Percentiles rank a stretch among this genome's conserved stretches.
Evolutionary conservation across 2,888 invertebrate genomes (phyloP).

Genomic region (Rhodophaea formosa): DNA sequence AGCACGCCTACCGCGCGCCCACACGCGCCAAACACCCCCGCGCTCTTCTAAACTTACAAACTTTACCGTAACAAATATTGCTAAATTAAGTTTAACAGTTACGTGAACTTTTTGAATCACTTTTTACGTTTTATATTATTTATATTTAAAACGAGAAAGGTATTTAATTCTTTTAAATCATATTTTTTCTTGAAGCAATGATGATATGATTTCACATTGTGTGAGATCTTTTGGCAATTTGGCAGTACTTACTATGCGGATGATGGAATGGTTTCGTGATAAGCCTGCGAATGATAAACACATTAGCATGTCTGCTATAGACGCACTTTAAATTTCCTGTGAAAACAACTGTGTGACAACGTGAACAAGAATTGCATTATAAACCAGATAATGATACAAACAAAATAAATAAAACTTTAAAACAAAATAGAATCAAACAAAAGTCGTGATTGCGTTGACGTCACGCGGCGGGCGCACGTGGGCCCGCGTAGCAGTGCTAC

Average conservation of each 20-base stretch:
- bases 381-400: neutral
- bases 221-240: neutral
- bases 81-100: slow-evolving; percentile 23
- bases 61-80: slow-evolving; percentile 26
- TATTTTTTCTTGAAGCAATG: neutral
- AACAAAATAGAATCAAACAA: neutral
- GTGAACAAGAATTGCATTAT: neutral
- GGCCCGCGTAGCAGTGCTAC: slow-evolving; percentile 5
- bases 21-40: slow-evolving; percentile 34
- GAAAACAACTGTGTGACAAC: neutral
- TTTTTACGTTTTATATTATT: neutral
- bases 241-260: no score
- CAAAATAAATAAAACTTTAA: neutral
- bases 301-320: neutral
- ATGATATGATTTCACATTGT: neutral
- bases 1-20: slow-evolving; percentile 51
- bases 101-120: slow-evolving; percentile 16
- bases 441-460: neutral
- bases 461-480: neutral
- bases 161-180: neutral
- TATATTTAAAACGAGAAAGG: neutral
- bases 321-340: neutral
- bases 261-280: neutral
- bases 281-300: no score
- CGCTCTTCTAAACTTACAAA: slow-evolving; percentile 23